Evolutionary conservation across 2,888 invertebrate species (phyloP), one percentile per base, ranked within the genome.

Genomic region (Anoplius nigerrimus): DNA sequence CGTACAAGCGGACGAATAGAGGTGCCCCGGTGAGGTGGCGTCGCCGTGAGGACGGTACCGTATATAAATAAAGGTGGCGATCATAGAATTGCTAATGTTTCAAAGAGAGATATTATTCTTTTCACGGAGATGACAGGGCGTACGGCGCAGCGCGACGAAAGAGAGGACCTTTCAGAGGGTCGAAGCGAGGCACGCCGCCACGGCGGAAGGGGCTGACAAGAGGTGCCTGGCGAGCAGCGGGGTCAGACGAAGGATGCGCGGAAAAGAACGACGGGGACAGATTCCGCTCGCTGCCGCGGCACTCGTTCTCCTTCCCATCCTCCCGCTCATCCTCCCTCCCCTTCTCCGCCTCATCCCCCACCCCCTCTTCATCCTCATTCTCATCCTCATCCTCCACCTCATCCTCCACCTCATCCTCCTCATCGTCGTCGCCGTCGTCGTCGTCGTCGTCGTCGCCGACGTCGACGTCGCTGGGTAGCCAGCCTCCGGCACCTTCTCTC

Each of bases 81-180:
- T 86, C 84, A 83, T 81, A 84, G 83, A 86, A 85, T 86, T 84
- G 84, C 86, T 85, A 86, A 86, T 86, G 83, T 83, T 83, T 84
- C 81, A 85, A 83, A 85, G 84, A 80, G 82, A 79, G 78, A 83
- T 82, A 82, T 83, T 82, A 81, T 86, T 84, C 82, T 83, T 84
- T 82, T 83, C 76, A 80, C 34, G 69, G 77, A 78, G 80, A 84
- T 79, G 80, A 81, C 80, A 78, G 79, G 74, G 70, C 72, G 70
- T 69, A 67, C 72, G 69, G 68, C n/a, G 34, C 34, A 68, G 43
- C 20, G 69, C 73, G 66, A 65, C 64, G 70, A 58, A 54, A 77
- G 78, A 27, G 22, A 46, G 21, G 63, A 78, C 72, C 74, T 80
- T 77, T 78, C 68, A 74, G 68, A 74, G 69, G 72, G 66, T 74